Evolutionary conservation across 2,797 vertebrate species (phyloP), one percentile per base, ranked within the genome.

Genomic region (Emys orbicularis): DNA sequence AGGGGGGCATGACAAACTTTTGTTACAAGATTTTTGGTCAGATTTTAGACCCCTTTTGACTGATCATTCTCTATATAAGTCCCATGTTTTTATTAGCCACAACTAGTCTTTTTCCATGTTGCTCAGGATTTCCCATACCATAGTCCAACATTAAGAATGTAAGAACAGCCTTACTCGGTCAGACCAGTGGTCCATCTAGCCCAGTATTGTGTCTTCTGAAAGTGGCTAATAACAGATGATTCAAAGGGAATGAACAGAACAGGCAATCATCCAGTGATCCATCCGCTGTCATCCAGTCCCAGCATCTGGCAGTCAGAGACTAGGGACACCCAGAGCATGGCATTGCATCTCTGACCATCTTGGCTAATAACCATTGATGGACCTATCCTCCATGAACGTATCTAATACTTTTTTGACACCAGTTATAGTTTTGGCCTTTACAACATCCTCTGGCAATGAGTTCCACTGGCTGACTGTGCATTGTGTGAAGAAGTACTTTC

Each of bases 31-130:
- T 68, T 93, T 57, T 92, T 81, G 86, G 95, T 89, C 95, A 95
- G n/a, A 82, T 81, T 94, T 94, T 84, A 89, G 88, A 90, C 61
- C 82, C 86, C 21, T 88, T 87, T 49, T 41, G 68, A 84, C 93
- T 96, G 91, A 93, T 93, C 76, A 82, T 86, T 94, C 92, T 90
- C 72, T 77, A 86, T 52, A 82, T 47, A 90, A 93, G 57, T 88
- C 80, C 82, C 94, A n/a, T 37, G 13, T 92, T 93, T 83, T 34
- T 21, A 94, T 83, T 90, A 82, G 53, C 57, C 50, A 87, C 77
- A 97, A 18, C 76, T 47, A 59, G 23, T 50, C 61, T 83, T 50
- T 92, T 92, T 93, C 84, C 83, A 5, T 23, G 87, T 59, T 93
- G 74, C 54, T 34, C 76, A 91, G 44, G 49, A 90, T 88, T 94